A percentile compares a stretch with the other conserved stretches of the same genome.
Evolutionary conservation across 2,797 vertebrate species (phyloP).

Genomic region (Diplodus puntazzo): DNA sequence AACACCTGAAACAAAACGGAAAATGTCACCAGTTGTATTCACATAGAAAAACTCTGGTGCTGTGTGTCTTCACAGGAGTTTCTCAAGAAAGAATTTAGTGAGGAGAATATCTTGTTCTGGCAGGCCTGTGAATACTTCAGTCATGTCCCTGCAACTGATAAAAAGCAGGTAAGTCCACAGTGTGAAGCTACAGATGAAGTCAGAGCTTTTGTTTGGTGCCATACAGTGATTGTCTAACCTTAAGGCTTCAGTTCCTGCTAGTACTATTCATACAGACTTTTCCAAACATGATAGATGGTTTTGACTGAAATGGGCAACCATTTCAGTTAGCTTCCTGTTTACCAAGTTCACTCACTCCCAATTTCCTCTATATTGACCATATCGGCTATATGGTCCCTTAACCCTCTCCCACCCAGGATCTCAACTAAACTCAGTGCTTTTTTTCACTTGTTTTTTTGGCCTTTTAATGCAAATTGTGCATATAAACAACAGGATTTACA

Average conservation of each 20-base stretch:
- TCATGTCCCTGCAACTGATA: slow-evolving; percentile 95
- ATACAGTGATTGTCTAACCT: not conserved
- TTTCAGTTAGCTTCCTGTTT: not conserved
- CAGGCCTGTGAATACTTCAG: slow-evolving; percentile 98
- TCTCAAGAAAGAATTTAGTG: slow-evolving; percentile 98
- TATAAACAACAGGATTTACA: not conserved
- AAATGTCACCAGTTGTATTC: slow-evolving; percentile 14
- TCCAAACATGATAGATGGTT: not conserved
- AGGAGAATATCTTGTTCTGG: slow-evolving; percentile 99
- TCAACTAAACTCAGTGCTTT: not conserved
- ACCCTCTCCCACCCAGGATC: not conserved
- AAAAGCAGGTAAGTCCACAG: slow-evolving; percentile 90
- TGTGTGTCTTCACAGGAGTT: slow-evolving; percentile 89
- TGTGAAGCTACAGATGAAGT: slow-evolving; percentile 20
- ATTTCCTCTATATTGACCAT: too few relatives aligned
- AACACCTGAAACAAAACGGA: slow-evolving; percentile 6
- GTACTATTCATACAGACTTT: not conserved
- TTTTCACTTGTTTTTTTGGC: not conserved
- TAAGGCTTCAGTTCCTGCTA: not conserved
- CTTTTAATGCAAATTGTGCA: not conserved
- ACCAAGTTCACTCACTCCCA: not conserved
- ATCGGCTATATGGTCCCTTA: not conserved
- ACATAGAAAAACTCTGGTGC: slow-evolving; percentile 18
- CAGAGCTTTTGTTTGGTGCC: not conserved
- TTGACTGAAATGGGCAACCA: not conserved